Evolutionary conservation across 2,797 vertebrate genomes (phyloP).

Genomic region (Paedocypris micromegethes): DNA sequence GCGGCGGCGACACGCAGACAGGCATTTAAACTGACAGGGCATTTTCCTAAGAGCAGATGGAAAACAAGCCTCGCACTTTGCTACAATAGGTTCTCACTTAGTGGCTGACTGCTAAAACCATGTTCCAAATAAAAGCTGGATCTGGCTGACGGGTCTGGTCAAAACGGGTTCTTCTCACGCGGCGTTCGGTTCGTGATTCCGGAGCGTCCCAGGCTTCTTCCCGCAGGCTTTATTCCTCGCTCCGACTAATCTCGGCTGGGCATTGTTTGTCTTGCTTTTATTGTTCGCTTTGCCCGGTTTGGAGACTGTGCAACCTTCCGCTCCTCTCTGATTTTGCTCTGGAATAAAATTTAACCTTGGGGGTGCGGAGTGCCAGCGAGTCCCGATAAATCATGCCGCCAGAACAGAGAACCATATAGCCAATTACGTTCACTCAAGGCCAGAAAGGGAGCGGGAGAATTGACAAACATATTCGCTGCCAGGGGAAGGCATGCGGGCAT

Average conservation of each 20-base stretch:
- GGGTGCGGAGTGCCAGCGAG: slow-evolving; percentile 23
- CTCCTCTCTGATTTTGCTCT: slow-evolving; percentile 25
- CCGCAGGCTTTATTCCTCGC: slow-evolving; percentile 2
- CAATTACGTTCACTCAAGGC: slow-evolving; percentile 47
- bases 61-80: background rate
- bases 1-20: slow-evolving; percentile 1
- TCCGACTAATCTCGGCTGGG: background rate
- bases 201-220: background rate
- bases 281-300: slow-evolving; percentile 4
- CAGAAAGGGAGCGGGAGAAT: slow-evolving; percentile 19
- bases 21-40: slow-evolving; percentile 2
- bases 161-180: background rate
- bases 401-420: slow-evolving; percentile 37
- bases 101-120: background rate
- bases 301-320: background rate
- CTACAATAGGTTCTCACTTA: slow-evolving; percentile 10
- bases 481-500: background rate
- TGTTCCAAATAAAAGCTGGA: background rate
- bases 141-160: background rate
- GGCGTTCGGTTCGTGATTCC: background rate
- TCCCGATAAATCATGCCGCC: slow-evolving; percentile 47
- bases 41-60: background rate
- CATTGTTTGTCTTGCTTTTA: background rate
- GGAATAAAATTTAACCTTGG: slow-evolving; percentile 17
- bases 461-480: slow-evolving; percentile 4